Evolutionary conservation across 2,797 vertebrate species (phyloP).

Genomic region (Danio kyathit): DNA sequence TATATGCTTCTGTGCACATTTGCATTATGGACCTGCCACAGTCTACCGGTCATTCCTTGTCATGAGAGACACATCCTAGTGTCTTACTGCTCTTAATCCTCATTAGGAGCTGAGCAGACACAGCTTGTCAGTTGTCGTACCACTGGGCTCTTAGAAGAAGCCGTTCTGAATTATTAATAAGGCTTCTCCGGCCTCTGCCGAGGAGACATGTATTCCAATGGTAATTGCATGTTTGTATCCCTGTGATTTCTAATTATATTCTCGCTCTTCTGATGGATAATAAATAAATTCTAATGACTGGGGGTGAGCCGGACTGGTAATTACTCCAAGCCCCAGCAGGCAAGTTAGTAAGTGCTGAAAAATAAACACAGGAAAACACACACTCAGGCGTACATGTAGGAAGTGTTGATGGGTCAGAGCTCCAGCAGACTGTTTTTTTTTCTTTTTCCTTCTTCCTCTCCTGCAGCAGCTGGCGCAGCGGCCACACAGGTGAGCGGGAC

Average conservation of each 20-base stretch:
- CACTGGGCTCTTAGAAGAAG: conserved; percentile 56
- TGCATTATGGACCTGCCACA: conserved; percentile 6
- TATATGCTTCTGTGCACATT: not conserved
- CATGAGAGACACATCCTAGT: conserved; percentile 50
- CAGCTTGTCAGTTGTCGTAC: conserved; percentile 51
- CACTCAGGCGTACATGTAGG: not conserved
- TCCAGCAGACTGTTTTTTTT: not conserved
- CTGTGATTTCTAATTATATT: conserved; percentile 68
- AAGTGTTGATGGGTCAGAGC: conserved; percentile 14
- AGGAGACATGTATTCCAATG: conserved; percentile 64
- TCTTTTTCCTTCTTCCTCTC: not conserved
- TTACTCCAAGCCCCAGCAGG: conserved; percentile 50
- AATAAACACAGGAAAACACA: conserved; percentile 32
- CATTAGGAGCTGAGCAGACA: conserved; percentile 61
- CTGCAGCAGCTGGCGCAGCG: conserved; percentile 3
- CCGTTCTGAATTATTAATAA: conserved; percentile 69
- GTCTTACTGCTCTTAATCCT: conserved; percentile 67
- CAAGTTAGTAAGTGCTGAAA: conserved; percentile 30
- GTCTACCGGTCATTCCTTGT: conserved; percentile 48
- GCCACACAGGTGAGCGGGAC: not conserved
- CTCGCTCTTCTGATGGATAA: conserved; percentile 61
- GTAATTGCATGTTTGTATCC: conserved; percentile 69
- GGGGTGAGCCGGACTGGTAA: conserved; percentile 57
- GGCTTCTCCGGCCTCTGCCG: conserved; percentile 37
- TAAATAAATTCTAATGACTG: conserved; percentile 71